Evolutionary conservation across 1,140 invertebrate species (phyloP).

Genomic region (Formica selysi): DNA sequence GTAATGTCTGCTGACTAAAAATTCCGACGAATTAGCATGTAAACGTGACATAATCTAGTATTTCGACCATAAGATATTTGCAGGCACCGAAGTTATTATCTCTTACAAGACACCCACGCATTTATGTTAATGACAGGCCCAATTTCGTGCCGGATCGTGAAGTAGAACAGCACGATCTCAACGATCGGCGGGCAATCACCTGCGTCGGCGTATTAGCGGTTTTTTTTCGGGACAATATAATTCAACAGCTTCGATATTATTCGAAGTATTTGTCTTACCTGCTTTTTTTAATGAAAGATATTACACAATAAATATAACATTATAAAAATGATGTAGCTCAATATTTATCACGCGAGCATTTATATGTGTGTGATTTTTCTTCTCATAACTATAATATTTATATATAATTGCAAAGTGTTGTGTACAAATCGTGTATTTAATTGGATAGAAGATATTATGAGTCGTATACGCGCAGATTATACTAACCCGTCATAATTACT

Average conservation of each 20-base stretch:
- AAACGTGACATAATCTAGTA: too few relatives aligned
- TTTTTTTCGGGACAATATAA: slow-evolving; percentile 8
- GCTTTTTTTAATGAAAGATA: background rate
- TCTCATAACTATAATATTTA: background rate
- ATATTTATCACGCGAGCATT: background rate
- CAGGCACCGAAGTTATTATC: too few relatives aligned
- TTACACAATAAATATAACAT: slow-evolving; percentile 4
- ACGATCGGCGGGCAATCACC: too few relatives aligned
- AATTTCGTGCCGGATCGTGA: too few relatives aligned
- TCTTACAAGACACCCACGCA: too few relatives aligned
- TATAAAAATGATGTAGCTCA: background rate
- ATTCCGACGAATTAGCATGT: too few relatives aligned
- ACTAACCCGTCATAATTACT: slow-evolving; percentile 40
- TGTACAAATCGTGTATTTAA: background rate
- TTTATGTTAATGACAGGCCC: too few relatives aligned
- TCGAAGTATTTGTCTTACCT: background rate
- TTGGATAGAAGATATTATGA: background rate
- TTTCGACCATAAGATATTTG: too few relatives aligned
- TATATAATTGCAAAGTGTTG: background rate
- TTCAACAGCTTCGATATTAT: background rate
- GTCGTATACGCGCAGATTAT: background rate
- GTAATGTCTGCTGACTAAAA: too few relatives aligned
- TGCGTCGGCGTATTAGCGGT: too few relatives aligned
- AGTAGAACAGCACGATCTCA: too few relatives aligned
- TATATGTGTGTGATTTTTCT: background rate